phyloP scores from a whole-genome alignment of 2,888 invertebrate genomes.

The Troilus luridus region DNA sequence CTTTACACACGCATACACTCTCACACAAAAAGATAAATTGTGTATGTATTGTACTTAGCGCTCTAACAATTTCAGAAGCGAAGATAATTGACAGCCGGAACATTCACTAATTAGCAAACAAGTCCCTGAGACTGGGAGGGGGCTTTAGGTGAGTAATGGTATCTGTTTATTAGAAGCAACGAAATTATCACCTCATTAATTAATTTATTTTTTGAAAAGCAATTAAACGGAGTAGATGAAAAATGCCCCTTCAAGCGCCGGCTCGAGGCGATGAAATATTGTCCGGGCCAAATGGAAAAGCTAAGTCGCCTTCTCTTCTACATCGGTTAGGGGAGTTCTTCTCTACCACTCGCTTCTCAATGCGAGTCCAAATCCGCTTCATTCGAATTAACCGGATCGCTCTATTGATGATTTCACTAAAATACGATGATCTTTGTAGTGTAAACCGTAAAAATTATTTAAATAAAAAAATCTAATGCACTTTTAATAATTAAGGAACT shows the following conservation, averaged over 20 bases:
- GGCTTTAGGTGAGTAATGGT: constrained; percentile 29
- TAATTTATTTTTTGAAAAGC: constrained; percentile 55
- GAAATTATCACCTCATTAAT: constrained; percentile 51
- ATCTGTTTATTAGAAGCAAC: constrained; percentile 49
- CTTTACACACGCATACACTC: too few relatives aligned
- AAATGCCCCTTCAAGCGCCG: constrained; percentile 35
- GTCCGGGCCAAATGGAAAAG: constrained; percentile 36
- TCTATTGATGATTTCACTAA: background rate
- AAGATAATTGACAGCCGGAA: background rate
- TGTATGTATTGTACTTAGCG: background rate
- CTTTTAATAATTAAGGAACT: too few relatives aligned
- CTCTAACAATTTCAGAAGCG: background rate
- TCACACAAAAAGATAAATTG: too few relatives aligned
- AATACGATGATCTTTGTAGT: too few relatives aligned
- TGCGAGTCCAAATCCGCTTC: background rate
- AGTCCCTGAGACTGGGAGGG: background rate
- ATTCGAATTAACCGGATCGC: background rate
- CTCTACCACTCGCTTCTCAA: background rate
- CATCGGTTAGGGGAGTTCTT: background rate
- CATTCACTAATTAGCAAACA: constrained; percentile 12
- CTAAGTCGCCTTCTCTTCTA: constrained; percentile 14
- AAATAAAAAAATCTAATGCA: too few relatives aligned
- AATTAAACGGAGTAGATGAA: constrained; percentile 48
- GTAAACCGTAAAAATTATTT: too few relatives aligned
- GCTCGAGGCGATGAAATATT: background rate